These are phyloP conservation scores for Heliconius hewitsoni DNA, from an alignment of 1,140 invertebrate species.

Conservation along the genomic window DNA sequence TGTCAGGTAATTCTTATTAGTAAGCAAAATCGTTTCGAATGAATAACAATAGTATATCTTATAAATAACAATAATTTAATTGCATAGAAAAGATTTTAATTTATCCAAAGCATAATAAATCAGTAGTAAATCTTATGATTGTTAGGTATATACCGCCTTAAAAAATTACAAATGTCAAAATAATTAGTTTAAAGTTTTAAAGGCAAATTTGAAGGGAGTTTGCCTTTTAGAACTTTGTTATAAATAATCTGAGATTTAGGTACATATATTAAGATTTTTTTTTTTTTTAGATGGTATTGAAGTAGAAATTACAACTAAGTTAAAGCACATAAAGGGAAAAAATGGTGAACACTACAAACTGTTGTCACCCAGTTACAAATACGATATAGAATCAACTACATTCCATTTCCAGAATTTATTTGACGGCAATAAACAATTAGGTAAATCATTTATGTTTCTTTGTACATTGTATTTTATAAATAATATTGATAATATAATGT, in stretches of 20 bases:
- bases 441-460: constrained; percentile 52
- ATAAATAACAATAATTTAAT: too few relatives aligned
- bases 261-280: neutral
- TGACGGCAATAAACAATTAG: constrained; percentile 84
- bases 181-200: too few relatives aligned
- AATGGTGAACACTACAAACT: constrained; percentile 81
- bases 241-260: neutral
- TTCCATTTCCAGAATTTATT: constrained; percentile 85
- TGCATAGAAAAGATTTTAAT: too few relatives aligned
- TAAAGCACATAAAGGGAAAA: constrained; percentile 74
- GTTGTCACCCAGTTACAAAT: constrained; percentile 81
- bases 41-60: too few relatives aligned
- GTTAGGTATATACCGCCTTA: too few relatives aligned
- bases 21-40: neutral
- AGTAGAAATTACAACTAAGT: constrained; percentile 79
- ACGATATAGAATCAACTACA: constrained; percentile 82
- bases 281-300: constrained; percentile 81
- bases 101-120: too few relatives aligned
- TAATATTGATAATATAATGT: neutral
- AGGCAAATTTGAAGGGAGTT: too few relatives aligned
- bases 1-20: neutral
- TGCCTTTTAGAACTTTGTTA: too few relatives aligned
- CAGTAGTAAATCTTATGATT: too few relatives aligned
- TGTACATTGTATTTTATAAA: neutral
- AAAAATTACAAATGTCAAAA: too few relatives aligned